These are phyloP conservation scores for Flexamia atlantica DNA, from an alignment of 2,888 invertebrate genomes.

Conservation along the genomic window DNA sequence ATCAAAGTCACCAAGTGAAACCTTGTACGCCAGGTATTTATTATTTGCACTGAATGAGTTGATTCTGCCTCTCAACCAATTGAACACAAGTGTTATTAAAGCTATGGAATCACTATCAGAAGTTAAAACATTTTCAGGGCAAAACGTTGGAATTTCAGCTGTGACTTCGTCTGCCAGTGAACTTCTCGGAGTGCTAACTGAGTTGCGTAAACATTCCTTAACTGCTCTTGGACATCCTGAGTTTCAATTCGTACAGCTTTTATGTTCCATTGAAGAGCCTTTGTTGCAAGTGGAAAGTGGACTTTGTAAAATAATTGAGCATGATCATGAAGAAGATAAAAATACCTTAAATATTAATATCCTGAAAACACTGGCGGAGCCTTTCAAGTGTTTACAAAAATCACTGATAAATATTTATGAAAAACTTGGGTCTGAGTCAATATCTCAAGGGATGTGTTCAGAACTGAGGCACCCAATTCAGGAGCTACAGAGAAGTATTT, in stretches of 20 bases:
- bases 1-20: conserved; percentile 69
- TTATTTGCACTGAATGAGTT: conserved; percentile 73
- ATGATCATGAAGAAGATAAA: conserved; percentile 67
- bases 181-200: conserved; percentile 23
- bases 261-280: conserved; percentile 66
- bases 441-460: conserved; percentile 62
- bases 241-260: conserved; percentile 59
- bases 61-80: conserved; percentile 67
- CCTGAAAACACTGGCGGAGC: conserved; percentile 68
- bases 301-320: conserved; percentile 65
- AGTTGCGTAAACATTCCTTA: conserved; percentile 19
- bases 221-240: conserved; percentile 53
- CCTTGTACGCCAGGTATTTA: conserved; percentile 67
- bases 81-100: conserved; percentile 68
- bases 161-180: conserved; percentile 68
- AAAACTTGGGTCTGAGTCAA: conserved; percentile 62
- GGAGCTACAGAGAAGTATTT: conserved; percentile 70
- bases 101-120: conserved; percentile 68
- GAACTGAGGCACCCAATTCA: conserved; percentile 69
- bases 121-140: conserved; percentile 65
- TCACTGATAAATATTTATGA: conserved; percentile 68
- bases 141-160: conserved; percentile 67
- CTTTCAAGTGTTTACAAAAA: conserved; percentile 69
- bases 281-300: conserved; percentile 67
- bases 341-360: conserved; percentile 67